phyloP scores from a whole-genome alignment of 2,797 vertebrate genomes.

The Toxotes lorentzi region DNA sequence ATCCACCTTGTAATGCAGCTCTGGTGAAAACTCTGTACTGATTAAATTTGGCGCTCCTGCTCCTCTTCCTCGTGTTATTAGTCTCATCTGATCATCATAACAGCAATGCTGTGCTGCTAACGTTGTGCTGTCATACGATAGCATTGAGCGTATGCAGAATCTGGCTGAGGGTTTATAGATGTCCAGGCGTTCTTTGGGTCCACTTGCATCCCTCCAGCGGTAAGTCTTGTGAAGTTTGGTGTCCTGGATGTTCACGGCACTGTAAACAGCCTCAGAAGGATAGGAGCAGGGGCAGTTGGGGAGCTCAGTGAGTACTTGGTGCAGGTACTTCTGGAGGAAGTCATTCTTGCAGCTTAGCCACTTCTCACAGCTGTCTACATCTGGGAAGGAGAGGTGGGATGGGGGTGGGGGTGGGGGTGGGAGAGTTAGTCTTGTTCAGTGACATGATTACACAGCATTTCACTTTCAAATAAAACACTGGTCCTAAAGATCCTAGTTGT shows the following conservation, averaged over 20 bases:
- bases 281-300: constrained; percentile 93
- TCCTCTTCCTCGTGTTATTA: constrained; percentile 91
- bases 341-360: constrained; percentile 93
- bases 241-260: constrained; percentile 86
- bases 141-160: constrained; percentile 92
- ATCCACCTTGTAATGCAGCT: constrained; percentile 93
- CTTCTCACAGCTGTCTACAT: constrained; percentile 93
- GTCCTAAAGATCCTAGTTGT: no score
- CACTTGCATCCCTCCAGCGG: constrained; percentile 91
- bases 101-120: constrained; percentile 93
- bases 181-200: constrained; percentile 90
- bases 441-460: neutral
- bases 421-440: neutral
- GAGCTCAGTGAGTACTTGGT: constrained; percentile 88
- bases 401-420: no score
- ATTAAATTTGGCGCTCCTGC: constrained; percentile 90
- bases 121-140: constrained; percentile 88
- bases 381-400: constrained; percentile 63
- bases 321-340: constrained; percentile 91
- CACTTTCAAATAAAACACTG: no score
- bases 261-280: constrained; percentile 88
- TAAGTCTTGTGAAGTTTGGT: constrained; percentile 84
- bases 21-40: constrained; percentile 91
- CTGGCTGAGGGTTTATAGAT: constrained; percentile 90
- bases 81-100: constrained; percentile 86